Percentiles rank a stretch among this genome's conserved stretches.
Evolutionary conservation across 2,797 vertebrate genomes (phyloP).

Genomic region (Acanthornis magna): DNA sequence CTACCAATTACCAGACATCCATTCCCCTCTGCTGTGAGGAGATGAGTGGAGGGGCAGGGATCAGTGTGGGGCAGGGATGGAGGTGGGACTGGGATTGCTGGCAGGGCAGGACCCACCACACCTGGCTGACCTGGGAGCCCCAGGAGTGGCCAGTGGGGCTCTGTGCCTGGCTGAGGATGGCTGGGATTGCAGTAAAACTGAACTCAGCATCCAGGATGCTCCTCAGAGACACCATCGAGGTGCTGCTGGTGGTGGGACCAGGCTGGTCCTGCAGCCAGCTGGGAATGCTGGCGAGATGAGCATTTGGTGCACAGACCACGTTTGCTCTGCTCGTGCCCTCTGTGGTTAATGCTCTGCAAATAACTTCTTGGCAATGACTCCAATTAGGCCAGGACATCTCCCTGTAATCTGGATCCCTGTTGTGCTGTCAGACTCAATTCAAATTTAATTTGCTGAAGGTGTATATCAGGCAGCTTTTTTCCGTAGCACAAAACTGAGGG

Average conservation of each 20-base stretch:
- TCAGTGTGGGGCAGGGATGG: accelerated
- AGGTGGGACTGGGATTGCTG: not conserved
- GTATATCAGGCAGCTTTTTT: not conserved
- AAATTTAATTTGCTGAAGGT: conserved; percentile 56
- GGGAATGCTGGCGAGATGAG: not conserved
- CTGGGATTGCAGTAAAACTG: not conserved
- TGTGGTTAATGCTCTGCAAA: not conserved
- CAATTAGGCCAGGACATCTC: conserved; percentile 41
- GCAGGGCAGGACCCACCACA: not conserved
- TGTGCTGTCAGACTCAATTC: conserved; percentile 58
- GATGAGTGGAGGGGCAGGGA: not conserved
- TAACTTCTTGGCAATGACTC: conserved; percentile 6
- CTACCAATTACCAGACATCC: not conserved
- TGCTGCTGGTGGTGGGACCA: not conserved
- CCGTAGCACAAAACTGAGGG: conserved; percentile 18
- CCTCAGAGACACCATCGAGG: not conserved
- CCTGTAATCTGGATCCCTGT: conserved; percentile 48
- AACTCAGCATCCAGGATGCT: accelerated
- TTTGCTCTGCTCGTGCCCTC: not conserved
- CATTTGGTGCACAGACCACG: accelerated
- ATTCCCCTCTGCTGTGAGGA: not conserved
- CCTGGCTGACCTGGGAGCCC: not conserved
- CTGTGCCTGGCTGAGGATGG: not conserved
- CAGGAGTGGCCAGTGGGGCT: not conserved
- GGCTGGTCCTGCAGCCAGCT: not conserved